Evolutionary conservation across 1,140 invertebrate genomes (phyloP).

Genomic region (Hermatobates lingyangjiaoensis): DNA sequence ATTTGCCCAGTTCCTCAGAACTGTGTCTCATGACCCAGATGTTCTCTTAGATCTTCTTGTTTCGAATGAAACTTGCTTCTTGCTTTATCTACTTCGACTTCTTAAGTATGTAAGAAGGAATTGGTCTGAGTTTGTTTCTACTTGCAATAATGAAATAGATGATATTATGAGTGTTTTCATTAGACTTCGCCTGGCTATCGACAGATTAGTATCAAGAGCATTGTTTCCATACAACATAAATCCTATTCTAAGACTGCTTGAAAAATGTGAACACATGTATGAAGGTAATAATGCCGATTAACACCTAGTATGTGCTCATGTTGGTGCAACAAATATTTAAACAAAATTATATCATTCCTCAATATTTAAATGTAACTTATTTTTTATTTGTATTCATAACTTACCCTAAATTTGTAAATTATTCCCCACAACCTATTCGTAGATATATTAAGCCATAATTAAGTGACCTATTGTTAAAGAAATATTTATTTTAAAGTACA

Average conservation of each 20-base stretch:
- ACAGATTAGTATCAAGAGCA: constrained; percentile 57
- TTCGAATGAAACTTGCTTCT: constrained; percentile 78
- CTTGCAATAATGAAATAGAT: constrained; percentile 55
- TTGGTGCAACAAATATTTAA: too few species aligned
- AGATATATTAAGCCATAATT: too few species aligned
- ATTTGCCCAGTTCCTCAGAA: constrained; percentile 64
- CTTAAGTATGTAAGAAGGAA: constrained; percentile 68
- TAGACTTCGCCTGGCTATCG: constrained; percentile 55
- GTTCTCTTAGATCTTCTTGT: constrained; percentile 71
- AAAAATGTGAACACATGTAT: constrained; percentile 69
- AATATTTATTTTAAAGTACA: too few species aligned
- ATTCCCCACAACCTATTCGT: too few species aligned
- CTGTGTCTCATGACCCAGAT: constrained; percentile 62
- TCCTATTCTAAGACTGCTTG: constrained; percentile 61
- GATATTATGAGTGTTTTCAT: constrained; percentile 69
- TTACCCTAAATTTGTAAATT: too few species aligned
- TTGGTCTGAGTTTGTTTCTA: constrained; percentile 60
- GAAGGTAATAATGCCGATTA: constrained; percentile 24
- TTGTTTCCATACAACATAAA: constrained; percentile 80
- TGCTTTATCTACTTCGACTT: constrained; percentile 66
- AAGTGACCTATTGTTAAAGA: too few species aligned
- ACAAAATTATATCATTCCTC: too few species aligned
- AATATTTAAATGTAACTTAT: too few species aligned
- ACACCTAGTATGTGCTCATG: too few species aligned
- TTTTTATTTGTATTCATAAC: too few species aligned